These are phyloP conservation scores for Venustoraphidia nigricollis DNA, from an alignment of 2,888 invertebrate species.

Conservation along the genomic window DNA sequence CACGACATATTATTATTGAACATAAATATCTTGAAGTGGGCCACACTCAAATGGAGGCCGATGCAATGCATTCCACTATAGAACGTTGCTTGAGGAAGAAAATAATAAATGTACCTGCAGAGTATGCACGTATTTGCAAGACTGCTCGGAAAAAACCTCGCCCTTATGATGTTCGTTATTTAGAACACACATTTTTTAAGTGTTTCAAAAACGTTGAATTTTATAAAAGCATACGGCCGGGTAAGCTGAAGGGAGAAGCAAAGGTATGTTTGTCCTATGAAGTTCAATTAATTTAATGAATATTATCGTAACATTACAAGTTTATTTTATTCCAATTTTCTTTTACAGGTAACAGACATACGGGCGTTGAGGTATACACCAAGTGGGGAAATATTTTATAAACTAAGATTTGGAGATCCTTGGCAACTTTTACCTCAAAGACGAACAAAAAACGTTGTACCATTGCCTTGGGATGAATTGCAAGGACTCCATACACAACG, in stretches of 20 bases:
- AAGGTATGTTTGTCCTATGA: background rate
- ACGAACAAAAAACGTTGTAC: background rate
- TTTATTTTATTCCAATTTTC: background rate
- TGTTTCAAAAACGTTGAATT: conserved; percentile 2
- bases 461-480: background rate
- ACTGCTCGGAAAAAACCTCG: conserved; percentile 11
- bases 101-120: conserved; percentile 11
- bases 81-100: conserved; percentile 11
- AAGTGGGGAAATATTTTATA: conserved; percentile 5
- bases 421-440: background rate
- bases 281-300: no score
- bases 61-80: conserved; percentile 15
- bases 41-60: conserved; percentile 18
- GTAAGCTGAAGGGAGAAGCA: conserved; percentile 5
- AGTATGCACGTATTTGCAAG: conserved; percentile 10
- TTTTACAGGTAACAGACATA: conserved; percentile 6
- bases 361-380: conserved; percentile 5
- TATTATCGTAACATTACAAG: no score
- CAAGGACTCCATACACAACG: background rate
- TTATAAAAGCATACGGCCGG: conserved; percentile 5
- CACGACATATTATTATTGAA: conserved; percentile 12
- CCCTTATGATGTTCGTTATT: conserved; percentile 12
- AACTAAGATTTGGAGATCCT: conserved; percentile 2
- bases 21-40: conserved; percentile 18
- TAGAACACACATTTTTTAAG: conserved; percentile 9